A percentile compares a stretch with the other conserved stretches of the same genome.
These are phyloP conservation scores for Cantharis nigra DNA, from an alignment of 2,888 invertebrate genomes.

Conservation along the genomic window DNA sequence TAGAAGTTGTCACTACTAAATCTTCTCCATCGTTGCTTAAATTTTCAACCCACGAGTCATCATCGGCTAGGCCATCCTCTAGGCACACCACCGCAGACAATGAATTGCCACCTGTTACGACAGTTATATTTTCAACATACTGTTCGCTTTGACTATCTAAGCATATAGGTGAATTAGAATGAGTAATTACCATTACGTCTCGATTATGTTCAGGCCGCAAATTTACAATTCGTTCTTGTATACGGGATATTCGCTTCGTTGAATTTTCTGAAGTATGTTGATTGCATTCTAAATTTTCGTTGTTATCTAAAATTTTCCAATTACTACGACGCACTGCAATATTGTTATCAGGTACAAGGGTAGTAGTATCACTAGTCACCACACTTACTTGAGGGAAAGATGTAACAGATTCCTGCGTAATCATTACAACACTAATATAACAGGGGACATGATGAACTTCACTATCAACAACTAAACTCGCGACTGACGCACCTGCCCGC, in stretches of 20 bases:
- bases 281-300: constrained; percentile 28
- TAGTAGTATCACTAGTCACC: constrained; percentile 76
- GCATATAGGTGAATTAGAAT: constrained; percentile 34
- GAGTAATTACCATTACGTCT: constrained; percentile 37
- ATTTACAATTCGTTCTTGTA: constrained; percentile 30
- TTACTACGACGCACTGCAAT: constrained; percentile 70
- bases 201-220: constrained; percentile 29
- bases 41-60: constrained; percentile 92
- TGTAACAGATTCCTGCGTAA: constrained; percentile 70
- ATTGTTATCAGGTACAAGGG: constrained; percentile 64
- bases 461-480: constrained; percentile 41
- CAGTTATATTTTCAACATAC: constrained; percentile 63
- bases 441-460: constrained; percentile 63
- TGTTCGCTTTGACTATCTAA: constrained; percentile 42
- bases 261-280: constrained; percentile 51
- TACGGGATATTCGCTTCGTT: constrained; percentile 34
- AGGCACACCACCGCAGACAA: constrained; percentile 74
- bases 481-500: constrained; percentile 54
- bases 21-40: constrained; percentile 79
- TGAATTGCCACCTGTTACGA: constrained; percentile 72
- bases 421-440: constrained; percentile 89
- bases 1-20: constrained; percentile 64
- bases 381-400: constrained; percentile 69
- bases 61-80: constrained; percentile 86
- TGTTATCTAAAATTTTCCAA: constrained; percentile 57